These are phyloP conservation scores for Tautogolabrus adspersus DNA, from an alignment of 2,113 vertebrate genomes.

Conservation along the genomic window DNA sequence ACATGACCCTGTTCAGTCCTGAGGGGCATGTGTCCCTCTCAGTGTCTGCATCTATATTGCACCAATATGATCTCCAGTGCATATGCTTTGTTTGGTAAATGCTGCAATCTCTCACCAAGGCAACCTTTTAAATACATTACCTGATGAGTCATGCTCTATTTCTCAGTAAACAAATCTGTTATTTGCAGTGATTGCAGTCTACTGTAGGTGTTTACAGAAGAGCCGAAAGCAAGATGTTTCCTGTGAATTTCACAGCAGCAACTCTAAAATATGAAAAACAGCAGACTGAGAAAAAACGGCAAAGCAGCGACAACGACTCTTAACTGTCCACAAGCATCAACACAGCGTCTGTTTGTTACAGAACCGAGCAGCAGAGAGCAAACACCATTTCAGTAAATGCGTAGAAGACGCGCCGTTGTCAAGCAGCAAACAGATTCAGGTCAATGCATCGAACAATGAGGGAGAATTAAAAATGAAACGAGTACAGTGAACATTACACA, in stretches of 20 bases:
- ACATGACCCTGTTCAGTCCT: neutral
- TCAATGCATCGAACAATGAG: constrained; percentile 30
- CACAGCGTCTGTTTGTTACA: constrained; percentile 6
- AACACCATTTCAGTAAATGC: neutral
- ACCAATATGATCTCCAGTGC: constrained; percentile 20
- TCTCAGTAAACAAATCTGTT: constrained; percentile 39
- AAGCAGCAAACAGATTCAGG: constrained; percentile 19
- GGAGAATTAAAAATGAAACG: constrained; percentile 24
- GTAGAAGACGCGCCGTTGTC: neutral
- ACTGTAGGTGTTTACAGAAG: constrained; percentile 14
- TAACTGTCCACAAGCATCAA: neutral
- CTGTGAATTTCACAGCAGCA: constrained; percentile 27
- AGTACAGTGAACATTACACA: neutral
- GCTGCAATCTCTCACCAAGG: constrained; percentile 1
- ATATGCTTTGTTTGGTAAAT: constrained; percentile 24
- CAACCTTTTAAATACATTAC: constrained; percentile 35
- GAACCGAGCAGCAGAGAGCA: constrained; percentile 1
- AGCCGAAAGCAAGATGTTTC: constrained; percentile 9
- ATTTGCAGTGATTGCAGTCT: constrained; percentile 17
- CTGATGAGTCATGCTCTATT: constrained; percentile 43
- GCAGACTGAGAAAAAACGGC: neutral
- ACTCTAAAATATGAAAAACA: neutral
- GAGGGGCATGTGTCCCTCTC: neutral
- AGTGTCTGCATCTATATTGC: neutral
- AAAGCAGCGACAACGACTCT: neutral